Base-by-base conservation (phyloP, 2,888 invertebrate species). In the Papilio demoleus region DNA sequence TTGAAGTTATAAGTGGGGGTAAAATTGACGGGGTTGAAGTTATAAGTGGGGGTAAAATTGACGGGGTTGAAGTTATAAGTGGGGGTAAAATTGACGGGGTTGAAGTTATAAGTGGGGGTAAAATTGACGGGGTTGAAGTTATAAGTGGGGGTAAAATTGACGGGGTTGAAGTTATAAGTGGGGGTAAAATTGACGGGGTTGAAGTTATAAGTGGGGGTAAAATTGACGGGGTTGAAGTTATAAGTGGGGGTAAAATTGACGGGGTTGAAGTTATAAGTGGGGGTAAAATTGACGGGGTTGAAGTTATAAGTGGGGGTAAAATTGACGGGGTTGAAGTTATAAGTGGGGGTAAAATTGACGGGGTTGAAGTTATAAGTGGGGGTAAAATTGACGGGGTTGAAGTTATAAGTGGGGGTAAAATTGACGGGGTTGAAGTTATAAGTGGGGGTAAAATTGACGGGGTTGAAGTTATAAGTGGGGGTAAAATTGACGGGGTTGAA, bases 181-280 rank as follows among this genome's bases (percentile, higher is more conserved):
- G 47, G 0, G 38, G 14, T 38, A 12, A 12, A 4, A 12, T 0
- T 38, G 12, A 2, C 11, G 36, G 11, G 36, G 11, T 6, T 6
- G 6, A 31, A 6, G 31, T 12, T 14, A 12, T 11, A 0, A 12
- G 2, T 38, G 38, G 12, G 11, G 38, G 12, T 38, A 12, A 38
- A 9, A 4, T 11, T 12, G 2, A n/a, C n/a, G 14, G 3, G 38
- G 12, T 9, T 4, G 1, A 12, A 12, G 4, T 0, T 14, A 0
- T 1, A 1, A 12, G 1, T 38, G 38, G 38, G 38, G 14, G 0
- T 38, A 38, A 31, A 6, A 6, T 31, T n/a, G 31, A 31, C 31
- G 31, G 6, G 6, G 6, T 3, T 3, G 31, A 31, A 4, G 3
- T 4, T 31, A 31, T 31, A n/a, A n/a, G 74, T 73, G 53, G 47